A percentile compares a stretch with the other conserved stretches of the same genome.
phyloP scores from a whole-genome alignment of 2,113 vertebrate genomes.

The Gnathonemus echidnorhynchus region DNA sequence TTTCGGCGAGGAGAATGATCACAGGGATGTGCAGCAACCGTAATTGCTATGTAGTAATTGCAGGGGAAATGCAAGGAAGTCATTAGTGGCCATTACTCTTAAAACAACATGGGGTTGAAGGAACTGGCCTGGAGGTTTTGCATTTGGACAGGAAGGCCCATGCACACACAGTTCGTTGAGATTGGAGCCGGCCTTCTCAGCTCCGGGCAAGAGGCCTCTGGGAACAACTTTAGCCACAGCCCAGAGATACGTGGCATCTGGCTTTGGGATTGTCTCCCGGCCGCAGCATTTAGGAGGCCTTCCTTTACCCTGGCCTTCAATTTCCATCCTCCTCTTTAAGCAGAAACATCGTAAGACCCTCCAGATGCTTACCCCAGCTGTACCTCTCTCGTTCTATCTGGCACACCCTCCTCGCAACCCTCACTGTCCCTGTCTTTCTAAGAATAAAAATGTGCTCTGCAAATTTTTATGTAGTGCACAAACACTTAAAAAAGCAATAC shows the following conservation, averaged over 20 bases:
- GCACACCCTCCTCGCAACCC: slow-evolving; percentile 46
- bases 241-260: neutral
- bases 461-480: slow-evolving; percentile 6
- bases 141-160: neutral
- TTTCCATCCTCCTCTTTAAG: slow-evolving; percentile 45
- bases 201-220: neutral
- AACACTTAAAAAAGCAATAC: neutral
- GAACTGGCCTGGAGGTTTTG: neutral
- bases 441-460: slow-evolving; percentile 54
- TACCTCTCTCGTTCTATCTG: slow-evolving; percentile 58
- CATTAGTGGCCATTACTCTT: slow-evolving; percentile 6
- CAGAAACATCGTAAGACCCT: slow-evolving; percentile 55
- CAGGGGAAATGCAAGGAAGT: slow-evolving; percentile 8
- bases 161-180: neutral
- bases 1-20: neutral
- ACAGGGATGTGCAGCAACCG: neutral
- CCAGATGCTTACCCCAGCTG: slow-evolving; percentile 58
- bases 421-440: slow-evolving; percentile 60
- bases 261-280: neutral
- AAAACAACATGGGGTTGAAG: neutral
- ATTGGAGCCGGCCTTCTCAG: neutral
- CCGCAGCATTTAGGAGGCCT: slow-evolving; percentile 9
- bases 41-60: slow-evolving; percentile 1
- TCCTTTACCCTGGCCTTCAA: neutral
- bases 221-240: neutral